Evolutionary conservation across 2,113 vertebrate genomes (phyloP), one percentile per base, ranked within the genome.

Genomic region (Notarius lentiginosus): DNA sequence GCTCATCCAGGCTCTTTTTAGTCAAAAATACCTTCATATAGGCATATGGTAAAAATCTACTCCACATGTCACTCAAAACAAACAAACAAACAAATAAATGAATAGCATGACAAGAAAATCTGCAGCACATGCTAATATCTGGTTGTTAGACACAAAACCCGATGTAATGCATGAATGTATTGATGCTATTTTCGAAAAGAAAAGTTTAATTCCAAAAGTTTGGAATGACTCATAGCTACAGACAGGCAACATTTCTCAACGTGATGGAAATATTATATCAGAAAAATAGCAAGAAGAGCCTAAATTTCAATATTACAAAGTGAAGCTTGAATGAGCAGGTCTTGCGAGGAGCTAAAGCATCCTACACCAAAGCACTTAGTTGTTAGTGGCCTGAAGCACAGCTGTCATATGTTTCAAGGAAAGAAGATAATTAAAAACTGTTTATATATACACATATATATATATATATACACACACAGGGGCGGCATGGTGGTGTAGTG

Each of bases 371-470:
- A 83, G 56, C 89, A 88, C 7, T 80, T 60, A 60, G 17, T 60
- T 30, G 49, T 68, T 77, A 84, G 61, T 55, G 75, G 84, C 82
- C 79, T 79, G 58, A 63, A 84, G 83, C 80, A 60, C 70, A 88
- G 68, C 85, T 86, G 63, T 79, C 90, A 90, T 91, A 88, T 91
- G 90, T 89, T 91, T 84, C 84, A 79, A 86, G 87, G 41, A 87
- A 89, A 72, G 34, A 85, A 87, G 90, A 88, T 83, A 87, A 88
- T 88, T 90, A 53, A 49, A 79, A 7, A 30, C 27, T 34, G 1
- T 34, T 1, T 34, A 34, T 34, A 34, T 34, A 34, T 34, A 34
- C 1, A 41, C 3, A 41, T 41, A 41, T 41, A 41, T 41, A 41
- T 34, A n/a, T n/a, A n/a, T n/a, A n/a, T n/a, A n/a, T n/a, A n/a